phyloP scores from a whole-genome alignment of 2,888 invertebrate genomes.

The Globia sparganii region DNA sequence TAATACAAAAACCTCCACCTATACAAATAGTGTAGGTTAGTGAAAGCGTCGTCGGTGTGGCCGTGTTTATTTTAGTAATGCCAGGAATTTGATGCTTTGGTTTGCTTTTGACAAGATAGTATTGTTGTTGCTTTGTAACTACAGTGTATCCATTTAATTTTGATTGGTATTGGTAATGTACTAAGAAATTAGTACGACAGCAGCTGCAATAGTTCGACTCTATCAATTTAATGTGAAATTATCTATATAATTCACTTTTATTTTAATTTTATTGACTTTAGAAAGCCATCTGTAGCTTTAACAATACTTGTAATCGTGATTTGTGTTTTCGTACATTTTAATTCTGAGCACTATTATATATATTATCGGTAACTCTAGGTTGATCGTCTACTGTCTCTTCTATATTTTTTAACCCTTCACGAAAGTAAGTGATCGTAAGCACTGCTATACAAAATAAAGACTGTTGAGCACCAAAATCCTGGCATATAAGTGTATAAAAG shows the following conservation, averaged over 20 bases:
- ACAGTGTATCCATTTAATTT: neutral
- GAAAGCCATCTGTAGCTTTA: neutral
- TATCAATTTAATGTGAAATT: neutral
- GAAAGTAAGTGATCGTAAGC: neutral
- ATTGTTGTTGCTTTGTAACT: neutral
- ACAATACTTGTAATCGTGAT: neutral
- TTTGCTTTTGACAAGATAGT: neutral
- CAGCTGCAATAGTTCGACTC: neutral
- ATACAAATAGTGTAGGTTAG: slow-evolving; percentile 37
- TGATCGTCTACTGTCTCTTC: neutral
- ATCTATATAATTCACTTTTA: neutral
- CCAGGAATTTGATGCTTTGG: slow-evolving; percentile 24
- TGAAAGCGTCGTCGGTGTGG: slow-evolving; percentile 58
- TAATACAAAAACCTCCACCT: slow-evolving; percentile 40
- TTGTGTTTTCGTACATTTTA: neutral
- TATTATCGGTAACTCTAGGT: neutral
- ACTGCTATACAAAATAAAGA: neutral
- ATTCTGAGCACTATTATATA: neutral
- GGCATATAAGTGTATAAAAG: slow-evolving; percentile 55
- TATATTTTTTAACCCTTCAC: neutral
- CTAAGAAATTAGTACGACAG: neutral
- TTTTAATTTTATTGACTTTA: neutral
- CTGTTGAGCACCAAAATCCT: slow-evolving; percentile 31
- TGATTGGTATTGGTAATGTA: neutral
- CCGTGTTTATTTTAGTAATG: slow-evolving; percentile 46